Evolutionary conservation across 1,140 invertebrate species (phyloP).

Genomic region (Sycophaga agraensis): DNA sequence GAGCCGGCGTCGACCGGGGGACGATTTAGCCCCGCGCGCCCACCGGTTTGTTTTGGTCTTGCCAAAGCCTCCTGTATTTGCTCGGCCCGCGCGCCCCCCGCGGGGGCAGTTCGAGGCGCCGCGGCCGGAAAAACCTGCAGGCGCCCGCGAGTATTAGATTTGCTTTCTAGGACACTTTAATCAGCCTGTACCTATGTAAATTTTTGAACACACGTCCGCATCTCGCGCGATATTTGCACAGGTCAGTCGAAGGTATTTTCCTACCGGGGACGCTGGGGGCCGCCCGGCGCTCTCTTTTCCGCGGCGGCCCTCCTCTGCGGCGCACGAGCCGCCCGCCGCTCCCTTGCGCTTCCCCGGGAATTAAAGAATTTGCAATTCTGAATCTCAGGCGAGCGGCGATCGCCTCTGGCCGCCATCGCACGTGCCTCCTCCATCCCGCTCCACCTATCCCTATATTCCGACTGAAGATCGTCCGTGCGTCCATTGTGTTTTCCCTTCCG

Average conservation of each 20-base stretch:
- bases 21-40: not conserved
- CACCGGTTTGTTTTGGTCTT: no score
- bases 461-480: no score
- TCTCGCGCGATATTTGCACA: slow-evolving; percentile 56
- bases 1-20: not conserved
- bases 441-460: not conserved
- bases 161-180: slow-evolving; percentile 59
- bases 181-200: slow-evolving; percentile 61
- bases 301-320: slow-evolving; percentile 11
- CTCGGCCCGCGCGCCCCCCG: no score
- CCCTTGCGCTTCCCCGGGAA: slow-evolving; percentile 40
- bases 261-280: slow-evolving; percentile 31
- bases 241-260: slow-evolving; percentile 58
- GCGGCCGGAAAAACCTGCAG: slow-evolving; percentile 17
- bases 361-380: slow-evolving; percentile 62
- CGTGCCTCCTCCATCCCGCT: slow-evolving; percentile 3
- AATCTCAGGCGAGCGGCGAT: slow-evolving; percentile 48
- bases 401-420: not conserved
- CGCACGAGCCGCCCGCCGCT: slow-evolving; percentile 3
- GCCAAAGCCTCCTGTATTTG: no score
- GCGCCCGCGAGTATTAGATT: slow-evolving; percentile 52
- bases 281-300: not conserved
- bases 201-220: slow-evolving; percentile 59
- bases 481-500: no score
- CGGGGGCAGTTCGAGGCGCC: no score